phyloP scores from a whole-genome alignment of 2,888 invertebrate genomes.

The Aleiodes alternator region DNA sequence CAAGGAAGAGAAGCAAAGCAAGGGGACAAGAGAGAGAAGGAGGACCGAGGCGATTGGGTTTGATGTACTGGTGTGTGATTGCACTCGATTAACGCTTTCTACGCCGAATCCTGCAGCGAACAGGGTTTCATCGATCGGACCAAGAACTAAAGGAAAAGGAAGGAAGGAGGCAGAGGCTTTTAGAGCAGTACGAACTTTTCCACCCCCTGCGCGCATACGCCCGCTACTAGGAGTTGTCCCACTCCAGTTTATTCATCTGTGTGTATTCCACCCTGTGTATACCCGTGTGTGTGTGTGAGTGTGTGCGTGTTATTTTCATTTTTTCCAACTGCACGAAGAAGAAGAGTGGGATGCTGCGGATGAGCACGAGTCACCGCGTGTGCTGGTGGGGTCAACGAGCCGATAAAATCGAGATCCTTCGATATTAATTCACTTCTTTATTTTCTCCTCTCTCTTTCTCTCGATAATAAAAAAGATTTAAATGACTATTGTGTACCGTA shows the following conservation, averaged over 20 bases:
- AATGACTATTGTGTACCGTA: constrained; percentile 25
- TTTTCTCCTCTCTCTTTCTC: background rate
- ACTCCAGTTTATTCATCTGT: constrained; percentile 13
- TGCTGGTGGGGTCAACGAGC: constrained; percentile 38
- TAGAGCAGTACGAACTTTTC: constrained; percentile 31
- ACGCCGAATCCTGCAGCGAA: constrained; percentile 43
- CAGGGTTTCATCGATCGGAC: constrained; percentile 40
- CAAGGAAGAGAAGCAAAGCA: background rate
- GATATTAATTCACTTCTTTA: constrained; percentile 6
- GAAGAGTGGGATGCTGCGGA: constrained; percentile 33
- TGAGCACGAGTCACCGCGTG: constrained; percentile 27
- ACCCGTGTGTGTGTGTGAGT: constrained; percentile 29
- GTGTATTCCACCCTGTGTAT: background rate
- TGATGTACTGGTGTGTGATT: constrained; percentile 28
- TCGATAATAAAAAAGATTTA: background rate
- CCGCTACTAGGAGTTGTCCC: constrained; percentile 16
- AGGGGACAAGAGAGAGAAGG: background rate
- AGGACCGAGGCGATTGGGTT: constrained; percentile 1
- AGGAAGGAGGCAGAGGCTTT: constrained; percentile 12
- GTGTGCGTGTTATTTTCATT: constrained; percentile 23
- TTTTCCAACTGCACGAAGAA: background rate
- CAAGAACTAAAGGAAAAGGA: constrained; percentile 31
- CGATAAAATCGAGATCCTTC: constrained; percentile 10
- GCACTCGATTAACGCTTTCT: constrained; percentile 44
- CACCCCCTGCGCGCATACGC: constrained; percentile 35